These are phyloP conservation scores for Notamacropus eugenii DNA, from an alignment of 2,797 vertebrate species.

Conservation along the genomic window DNA sequence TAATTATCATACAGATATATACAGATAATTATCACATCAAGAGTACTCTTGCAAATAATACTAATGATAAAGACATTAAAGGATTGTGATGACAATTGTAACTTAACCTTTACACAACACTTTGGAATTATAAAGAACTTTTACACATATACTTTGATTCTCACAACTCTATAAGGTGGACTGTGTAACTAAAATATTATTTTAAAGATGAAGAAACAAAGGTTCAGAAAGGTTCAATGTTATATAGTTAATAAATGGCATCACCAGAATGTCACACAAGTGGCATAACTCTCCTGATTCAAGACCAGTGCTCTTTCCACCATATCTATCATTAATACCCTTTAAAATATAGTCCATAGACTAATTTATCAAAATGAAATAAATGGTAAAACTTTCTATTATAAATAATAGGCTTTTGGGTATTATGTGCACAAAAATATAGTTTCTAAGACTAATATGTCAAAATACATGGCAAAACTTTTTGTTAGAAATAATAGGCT, in stretches of 20 bases:
- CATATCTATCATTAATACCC: too few species aligned
- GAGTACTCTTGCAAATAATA: background rate
- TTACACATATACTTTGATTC: background rate
- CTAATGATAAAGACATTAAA: background rate
- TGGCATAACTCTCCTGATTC: background rate
- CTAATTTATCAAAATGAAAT: background rate
- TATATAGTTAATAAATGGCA: too few species aligned
- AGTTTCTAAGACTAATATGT: background rate
- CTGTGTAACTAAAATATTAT: background rate
- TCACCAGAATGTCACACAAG: too few species aligned
- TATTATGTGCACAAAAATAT: background rate
- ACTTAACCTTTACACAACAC: background rate
- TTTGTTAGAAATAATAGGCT: slow-evolving; percentile 7
- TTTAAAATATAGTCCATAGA: background rate
- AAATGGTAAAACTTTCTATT: slow-evolving; percentile 22
- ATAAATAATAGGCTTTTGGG: background rate
- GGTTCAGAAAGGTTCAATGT: background rate
- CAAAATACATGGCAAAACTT: slow-evolving; percentile 8
- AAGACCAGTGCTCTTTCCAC: background rate
- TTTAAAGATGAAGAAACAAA: background rate
- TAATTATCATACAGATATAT: too few species aligned
- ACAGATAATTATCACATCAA: background rate
- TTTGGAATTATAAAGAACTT: background rate
- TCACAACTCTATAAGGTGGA: background rate
- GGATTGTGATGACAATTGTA: background rate